These are phyloP conservation scores for Glaucidium brasilianum DNA, from an alignment of 2,113 vertebrate genomes.

Conservation along the genomic window DNA sequence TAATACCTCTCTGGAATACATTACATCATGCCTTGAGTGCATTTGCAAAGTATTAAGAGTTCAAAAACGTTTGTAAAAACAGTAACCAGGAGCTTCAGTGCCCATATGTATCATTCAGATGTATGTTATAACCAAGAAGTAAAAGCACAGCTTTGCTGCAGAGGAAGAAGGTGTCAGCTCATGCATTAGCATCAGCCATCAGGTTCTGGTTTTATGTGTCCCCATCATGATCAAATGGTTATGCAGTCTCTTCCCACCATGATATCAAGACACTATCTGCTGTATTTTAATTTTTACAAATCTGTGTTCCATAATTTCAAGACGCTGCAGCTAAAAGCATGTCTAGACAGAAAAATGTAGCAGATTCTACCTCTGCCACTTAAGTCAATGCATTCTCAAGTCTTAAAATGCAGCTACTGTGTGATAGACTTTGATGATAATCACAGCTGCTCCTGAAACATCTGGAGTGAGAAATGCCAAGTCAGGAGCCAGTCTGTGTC, in stretches of 20 bases:
- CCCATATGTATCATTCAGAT: neutral
- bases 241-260: neutral
- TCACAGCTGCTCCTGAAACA: slow-evolving; percentile 11
- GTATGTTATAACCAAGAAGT: neutral
- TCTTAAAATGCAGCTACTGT: neutral
- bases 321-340: neutral
- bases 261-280: neutral
- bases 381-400: neutral
- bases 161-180: neutral
- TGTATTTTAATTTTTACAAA: neutral
- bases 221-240: neutral
- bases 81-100: neutral
- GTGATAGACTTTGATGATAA: neutral
- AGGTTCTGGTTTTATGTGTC: neutral
- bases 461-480: neutral
- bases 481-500: neutral
- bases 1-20: neutral
- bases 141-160: neutral
- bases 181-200: neutral
- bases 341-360: slow-evolving; percentile 15
- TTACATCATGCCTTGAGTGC: neutral
- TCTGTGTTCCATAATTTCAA: neutral
- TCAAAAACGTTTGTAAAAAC: neutral
- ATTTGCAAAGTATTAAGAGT: neutral
- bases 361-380: neutral